These are phyloP conservation scores for Rhamphomyia laevipes DNA, from an alignment of 2,888 invertebrate species.

Conservation along the genomic window DNA sequence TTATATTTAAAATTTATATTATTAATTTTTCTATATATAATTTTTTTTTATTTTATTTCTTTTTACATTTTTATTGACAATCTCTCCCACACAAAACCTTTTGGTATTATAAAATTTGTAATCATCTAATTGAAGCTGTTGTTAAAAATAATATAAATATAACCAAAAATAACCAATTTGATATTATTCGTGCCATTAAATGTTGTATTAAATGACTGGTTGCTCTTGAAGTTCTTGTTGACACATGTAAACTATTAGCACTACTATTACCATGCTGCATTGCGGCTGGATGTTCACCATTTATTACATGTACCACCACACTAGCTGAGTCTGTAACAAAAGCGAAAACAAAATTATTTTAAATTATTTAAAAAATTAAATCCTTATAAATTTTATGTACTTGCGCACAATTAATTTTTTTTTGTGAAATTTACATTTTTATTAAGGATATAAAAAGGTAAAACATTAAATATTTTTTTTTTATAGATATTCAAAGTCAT, in stretches of 20 bases:
- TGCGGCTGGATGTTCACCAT: slow-evolving; percentile 57
- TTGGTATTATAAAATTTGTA: slow-evolving; percentile 6
- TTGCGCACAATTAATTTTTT: too few relatives aligned
- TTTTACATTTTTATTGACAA: too few relatives aligned
- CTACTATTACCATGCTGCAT: slow-evolving; percentile 45
- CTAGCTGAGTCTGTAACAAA: slow-evolving; percentile 57
- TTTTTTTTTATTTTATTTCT: too few relatives aligned
- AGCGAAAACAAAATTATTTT: not conserved
- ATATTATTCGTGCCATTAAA: slow-evolving; percentile 11
- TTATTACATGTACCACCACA: slow-evolving; percentile 71
- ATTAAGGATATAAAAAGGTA: too few relatives aligned
- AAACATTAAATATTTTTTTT: too few relatives aligned
- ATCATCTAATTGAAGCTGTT: slow-evolving; percentile 14
- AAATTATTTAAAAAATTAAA: too few relatives aligned
- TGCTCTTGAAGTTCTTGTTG: slow-evolving; percentile 11
- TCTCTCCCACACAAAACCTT: too few relatives aligned
- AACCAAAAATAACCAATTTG: slow-evolving; percentile 11
- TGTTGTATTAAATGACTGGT: slow-evolving; percentile 12
- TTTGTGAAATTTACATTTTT: too few relatives aligned
- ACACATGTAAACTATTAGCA: slow-evolving; percentile 26
- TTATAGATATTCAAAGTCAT: too few relatives aligned
- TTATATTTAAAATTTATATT: too few relatives aligned
- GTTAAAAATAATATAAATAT: slow-evolving; percentile 7
- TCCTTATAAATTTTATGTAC: too few relatives aligned
- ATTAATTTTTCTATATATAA: too few relatives aligned